Evolutionary conservation across 1,140 invertebrate species (phyloP).

Genomic region (Danaus melanippus): DNA sequence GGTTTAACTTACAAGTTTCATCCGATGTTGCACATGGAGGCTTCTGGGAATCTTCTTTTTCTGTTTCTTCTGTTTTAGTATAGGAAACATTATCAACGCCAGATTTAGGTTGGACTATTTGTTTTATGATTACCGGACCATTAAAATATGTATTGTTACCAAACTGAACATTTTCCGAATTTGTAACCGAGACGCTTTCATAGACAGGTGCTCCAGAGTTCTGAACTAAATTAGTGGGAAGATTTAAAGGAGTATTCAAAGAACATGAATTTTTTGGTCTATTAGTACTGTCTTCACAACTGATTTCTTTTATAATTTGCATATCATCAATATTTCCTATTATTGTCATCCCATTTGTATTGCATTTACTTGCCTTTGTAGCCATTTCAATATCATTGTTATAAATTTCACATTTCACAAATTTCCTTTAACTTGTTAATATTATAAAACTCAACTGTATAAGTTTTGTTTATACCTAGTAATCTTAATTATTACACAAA

Average conservation of each 20-base stretch:
- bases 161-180: constrained; percentile 56
- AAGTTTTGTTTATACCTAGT: too few species aligned
- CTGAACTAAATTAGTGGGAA: constrained; percentile 34
- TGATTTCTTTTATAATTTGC: constrained; percentile 39
- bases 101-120: constrained; percentile 39
- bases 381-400: constrained; percentile 31
- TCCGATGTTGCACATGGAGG: constrained; percentile 13
- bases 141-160: constrained; percentile 60
- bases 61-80: constrained; percentile 36
- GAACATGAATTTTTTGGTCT: constrained; percentile 25
- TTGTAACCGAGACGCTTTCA: constrained; percentile 36
- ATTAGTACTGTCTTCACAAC: constrained; percentile 27
- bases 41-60: constrained; percentile 1
- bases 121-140: constrained; percentile 59
- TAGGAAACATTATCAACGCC: constrained; percentile 53
- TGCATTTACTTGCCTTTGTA: constrained; percentile 23
- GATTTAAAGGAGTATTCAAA: constrained; percentile 17
- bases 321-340: constrained; percentile 46
- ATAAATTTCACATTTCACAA: constrained; percentile 15
- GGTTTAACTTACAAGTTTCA: constrained; percentile 25
- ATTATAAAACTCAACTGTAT: too few species aligned
- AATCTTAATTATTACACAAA: too few species aligned
- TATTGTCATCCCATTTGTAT: constrained; percentile 31
- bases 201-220: constrained; percentile 27
- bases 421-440: too few species aligned